These are phyloP conservation scores for Trididemnum miniatum DNA, from an alignment of 23 tunicate species.

Conservation along the genomic window DNA sequence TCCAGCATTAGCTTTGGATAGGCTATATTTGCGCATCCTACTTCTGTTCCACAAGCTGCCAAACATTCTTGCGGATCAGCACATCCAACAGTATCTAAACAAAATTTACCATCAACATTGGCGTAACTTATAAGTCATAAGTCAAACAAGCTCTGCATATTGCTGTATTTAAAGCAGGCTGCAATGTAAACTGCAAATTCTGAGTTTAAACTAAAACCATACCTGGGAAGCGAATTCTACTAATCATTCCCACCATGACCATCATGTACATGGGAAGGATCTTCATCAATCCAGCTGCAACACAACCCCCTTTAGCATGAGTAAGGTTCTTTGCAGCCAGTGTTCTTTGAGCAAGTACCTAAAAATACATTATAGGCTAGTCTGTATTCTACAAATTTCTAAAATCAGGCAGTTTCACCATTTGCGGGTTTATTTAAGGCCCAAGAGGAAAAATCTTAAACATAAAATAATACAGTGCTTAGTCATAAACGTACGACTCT, in stretches of 20 bases:
- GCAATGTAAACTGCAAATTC: background rate
- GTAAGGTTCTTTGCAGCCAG: slow-evolving; percentile 85
- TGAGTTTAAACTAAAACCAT: background rate
- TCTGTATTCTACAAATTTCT: too few relatives aligned
- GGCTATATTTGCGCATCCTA: slow-evolving; percentile 83
- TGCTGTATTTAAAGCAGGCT: too few relatives aligned
- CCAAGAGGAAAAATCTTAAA: too few relatives aligned
- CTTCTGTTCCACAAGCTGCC: slow-evolving; percentile 48
- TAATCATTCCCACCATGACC: slow-evolving; percentile 97
- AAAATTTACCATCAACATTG: too few relatives aligned
- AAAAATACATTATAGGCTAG: too few relatives aligned
- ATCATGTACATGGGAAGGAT: slow-evolving; percentile 90
- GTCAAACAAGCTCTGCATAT: too few relatives aligned
- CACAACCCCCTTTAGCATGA: slow-evolving; percentile 94
- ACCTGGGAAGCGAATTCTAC: slow-evolving; percentile 72
- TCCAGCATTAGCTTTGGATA: slow-evolving; percentile 81
- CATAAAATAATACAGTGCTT: too few relatives aligned
- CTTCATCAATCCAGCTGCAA: slow-evolving; percentile 75
- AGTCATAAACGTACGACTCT: too few relatives aligned
- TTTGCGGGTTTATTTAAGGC: too few relatives aligned
- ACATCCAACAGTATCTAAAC: slow-evolving; percentile 84
- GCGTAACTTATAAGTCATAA: too few relatives aligned
- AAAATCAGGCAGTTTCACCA: too few relatives aligned
- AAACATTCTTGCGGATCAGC: slow-evolving; percentile 53
- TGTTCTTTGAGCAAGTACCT: slow-evolving; percentile 93